These are phyloP conservation scores for Lophius americanus DNA, from an alignment of 2,797 vertebrate species.

Conservation along the genomic window DNA sequence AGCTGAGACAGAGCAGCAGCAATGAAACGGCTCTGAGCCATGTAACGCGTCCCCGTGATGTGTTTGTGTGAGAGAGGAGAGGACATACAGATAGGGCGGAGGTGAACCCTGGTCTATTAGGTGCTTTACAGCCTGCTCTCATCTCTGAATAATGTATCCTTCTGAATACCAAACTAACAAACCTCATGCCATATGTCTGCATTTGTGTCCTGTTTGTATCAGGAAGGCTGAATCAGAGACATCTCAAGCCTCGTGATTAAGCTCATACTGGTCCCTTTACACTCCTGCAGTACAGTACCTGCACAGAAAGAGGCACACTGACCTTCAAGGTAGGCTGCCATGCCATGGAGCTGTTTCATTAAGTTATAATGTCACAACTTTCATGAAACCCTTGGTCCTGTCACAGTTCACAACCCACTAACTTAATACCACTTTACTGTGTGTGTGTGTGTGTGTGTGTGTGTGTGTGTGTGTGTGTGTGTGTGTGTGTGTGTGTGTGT, in stretches of 20 bases:
- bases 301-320: constrained; percentile 42
- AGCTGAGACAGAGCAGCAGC: constrained; percentile 60
- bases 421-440: constrained; percentile 9
- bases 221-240: no score
- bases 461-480: not conserved
- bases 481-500: not conserved
- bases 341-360: constrained; percentile 65
- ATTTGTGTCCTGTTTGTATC: not conserved
- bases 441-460: not conserved
- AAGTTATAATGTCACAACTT: constrained; percentile 71
- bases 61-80: constrained; percentile 5
- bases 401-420: constrained; percentile 68
- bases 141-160: not conserved
- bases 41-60: constrained; percentile 50
- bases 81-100: constrained; percentile 15
- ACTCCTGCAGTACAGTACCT: constrained; percentile 17
- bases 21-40: constrained; percentile 48
- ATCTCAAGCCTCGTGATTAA: not conserved
- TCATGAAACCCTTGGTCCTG: constrained; percentile 69
- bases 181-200: constrained; percentile 10
- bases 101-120: constrained; percentile 13
- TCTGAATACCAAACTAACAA: constrained; percentile 25
- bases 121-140: constrained; percentile 11
- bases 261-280: not conserved
- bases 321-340: constrained; percentile 71